Evolutionary conservation across 2,797 vertebrate species (phyloP).

Genomic region (Babyrousa celebensis): DNA sequence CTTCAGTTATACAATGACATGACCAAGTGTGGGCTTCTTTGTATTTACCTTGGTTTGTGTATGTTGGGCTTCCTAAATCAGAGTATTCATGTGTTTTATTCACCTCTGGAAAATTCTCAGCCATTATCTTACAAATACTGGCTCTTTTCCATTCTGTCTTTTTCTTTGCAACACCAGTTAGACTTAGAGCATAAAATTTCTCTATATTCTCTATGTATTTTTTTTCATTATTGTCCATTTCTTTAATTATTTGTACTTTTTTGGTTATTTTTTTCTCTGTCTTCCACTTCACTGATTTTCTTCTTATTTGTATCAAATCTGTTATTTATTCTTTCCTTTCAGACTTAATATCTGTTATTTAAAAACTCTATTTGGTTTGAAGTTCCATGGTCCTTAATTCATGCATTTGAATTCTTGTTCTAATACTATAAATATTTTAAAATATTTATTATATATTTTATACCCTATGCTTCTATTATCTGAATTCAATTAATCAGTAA

Average conservation of each 20-base stretch:
- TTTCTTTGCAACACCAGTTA: neutral
- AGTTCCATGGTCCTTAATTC: neutral
- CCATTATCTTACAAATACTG: neutral
- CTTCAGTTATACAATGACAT: neutral
- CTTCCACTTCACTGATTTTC: conserved; percentile 1
- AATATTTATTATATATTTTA: neutral
- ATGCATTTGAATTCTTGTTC: neutral
- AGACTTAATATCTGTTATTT: neutral
- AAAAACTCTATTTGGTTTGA: neutral
- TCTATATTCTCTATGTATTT: neutral
- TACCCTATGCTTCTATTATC: neutral
- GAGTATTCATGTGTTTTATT: neutral
- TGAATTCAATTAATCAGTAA: neutral
- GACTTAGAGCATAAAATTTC: neutral
- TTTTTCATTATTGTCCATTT: neutral
- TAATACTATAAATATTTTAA: neutral
- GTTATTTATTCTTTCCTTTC: neutral
- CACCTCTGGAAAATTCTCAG: neutral
- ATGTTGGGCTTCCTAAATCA: neutral
- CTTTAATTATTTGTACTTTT: neutral
- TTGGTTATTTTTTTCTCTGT: neutral
- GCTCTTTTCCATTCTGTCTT: neutral
- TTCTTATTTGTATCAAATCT: neutral
- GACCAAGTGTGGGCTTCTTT: neutral
- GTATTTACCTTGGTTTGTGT: neutral